Base-by-base conservation (phyloP, 1,140 invertebrate species). In the Halyomorpha halys region DNA sequence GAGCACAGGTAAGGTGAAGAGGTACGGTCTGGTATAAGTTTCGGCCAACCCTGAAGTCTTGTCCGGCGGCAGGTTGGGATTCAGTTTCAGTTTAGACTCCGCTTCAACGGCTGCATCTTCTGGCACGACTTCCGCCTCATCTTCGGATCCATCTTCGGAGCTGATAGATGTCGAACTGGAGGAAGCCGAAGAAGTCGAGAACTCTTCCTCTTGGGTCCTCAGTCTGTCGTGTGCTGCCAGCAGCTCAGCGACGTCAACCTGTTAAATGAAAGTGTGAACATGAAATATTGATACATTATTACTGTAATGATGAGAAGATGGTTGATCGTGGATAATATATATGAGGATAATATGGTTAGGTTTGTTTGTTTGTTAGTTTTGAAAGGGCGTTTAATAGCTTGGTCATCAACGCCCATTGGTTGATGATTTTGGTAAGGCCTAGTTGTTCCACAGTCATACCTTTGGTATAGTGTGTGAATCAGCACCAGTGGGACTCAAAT, bases 1-100 rank as follows among this genome's bases (percentile, higher is more conserved):
- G 5, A 82, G 68, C 15, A 80, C 78, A 0, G 81, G 80, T 11
- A 82, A 71, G 0, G 75, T 75, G 70, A 79, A 78, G 13, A 83
- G 70, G 62, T 76, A 73, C 4, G 78, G 76, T 9, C 74, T 70
- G 0, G 75, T 77, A 71, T 82, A 81, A 3, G 69, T 66, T 23
- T 75, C 71, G 15, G 74, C 72, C 39, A 76, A 70, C 56, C 73
- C 77, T 16, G 71, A 67, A 16, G 74, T 65, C n/a, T 68, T 73
- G 63, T 66, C 72, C 51, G 53, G 63, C 66, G 65, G 68, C 23
- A 71, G 60, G 16, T 65, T 69, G 23, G 73, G 71, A 61, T 74
- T 74, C 13, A 75, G 62, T 30, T 70, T 69, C 27, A 75, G 68
- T 8, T 71, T 65, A 60, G 69, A 67, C 14, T 61, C 44, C 1